Conservation (phyloP, 1,140 invertebrate species). For the Lepidurus arcticus region DNA sequence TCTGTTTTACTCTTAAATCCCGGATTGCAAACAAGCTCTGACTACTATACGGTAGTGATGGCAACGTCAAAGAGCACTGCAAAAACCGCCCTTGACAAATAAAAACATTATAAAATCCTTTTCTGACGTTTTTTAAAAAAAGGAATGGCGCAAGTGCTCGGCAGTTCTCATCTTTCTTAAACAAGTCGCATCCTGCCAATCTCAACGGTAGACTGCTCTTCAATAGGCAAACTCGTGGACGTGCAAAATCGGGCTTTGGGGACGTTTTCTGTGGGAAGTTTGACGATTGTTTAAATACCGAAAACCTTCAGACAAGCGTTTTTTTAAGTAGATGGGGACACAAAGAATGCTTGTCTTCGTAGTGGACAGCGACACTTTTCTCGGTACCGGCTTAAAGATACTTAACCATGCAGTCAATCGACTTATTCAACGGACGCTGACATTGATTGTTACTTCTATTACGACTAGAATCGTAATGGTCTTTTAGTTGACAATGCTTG, state of each 20-base stretch:
- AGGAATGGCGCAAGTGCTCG: neutral
- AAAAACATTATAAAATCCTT: neutral
- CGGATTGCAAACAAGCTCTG: neutral
- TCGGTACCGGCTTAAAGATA: neutral
- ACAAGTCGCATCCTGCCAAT: slow-evolving; percentile 18
- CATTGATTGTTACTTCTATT: neutral
- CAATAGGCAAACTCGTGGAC: slow-evolving; percentile 6
- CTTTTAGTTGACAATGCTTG: neutral
- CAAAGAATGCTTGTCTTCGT: neutral
- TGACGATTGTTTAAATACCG: slow-evolving; percentile 14
- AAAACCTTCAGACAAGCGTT: neutral
- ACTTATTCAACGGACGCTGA: neutral
- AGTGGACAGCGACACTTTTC: neutral
- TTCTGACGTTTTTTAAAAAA: neutral
- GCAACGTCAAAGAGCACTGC: neutral
- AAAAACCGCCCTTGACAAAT: neutral
- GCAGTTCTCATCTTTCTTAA: slow-evolving; percentile 7
- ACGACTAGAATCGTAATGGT: neutral
- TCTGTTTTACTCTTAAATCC: neutral
- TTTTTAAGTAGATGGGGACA: neutral
- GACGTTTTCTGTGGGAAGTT: neutral
- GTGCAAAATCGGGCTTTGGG: slow-evolving; percentile 17
- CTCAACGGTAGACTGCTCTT: slow-evolving; percentile 4
- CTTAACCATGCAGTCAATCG: slow-evolving; percentile 15
- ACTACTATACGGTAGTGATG: neutral